phyloP scores from a whole-genome alignment of 2,888 invertebrate genomes.

The Dryococelus australis region DNA sequence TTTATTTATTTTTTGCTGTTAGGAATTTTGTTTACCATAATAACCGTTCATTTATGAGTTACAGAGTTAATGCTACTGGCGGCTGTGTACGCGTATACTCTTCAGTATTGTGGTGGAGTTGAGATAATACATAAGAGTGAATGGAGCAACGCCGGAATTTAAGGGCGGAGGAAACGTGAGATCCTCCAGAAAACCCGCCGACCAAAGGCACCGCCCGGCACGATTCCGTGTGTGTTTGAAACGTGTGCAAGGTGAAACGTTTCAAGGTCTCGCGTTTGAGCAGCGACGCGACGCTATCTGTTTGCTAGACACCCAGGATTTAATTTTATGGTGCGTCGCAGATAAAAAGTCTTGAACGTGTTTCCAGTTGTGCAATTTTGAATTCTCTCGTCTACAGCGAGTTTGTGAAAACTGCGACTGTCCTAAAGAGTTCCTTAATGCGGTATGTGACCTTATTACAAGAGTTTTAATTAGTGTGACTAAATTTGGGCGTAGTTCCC shows the following conservation, averaged over 20 bases:
- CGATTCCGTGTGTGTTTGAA: too few relatives aligned
- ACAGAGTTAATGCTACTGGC: too few relatives aligned
- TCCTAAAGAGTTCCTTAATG: not conserved
- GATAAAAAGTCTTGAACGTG: not conserved
- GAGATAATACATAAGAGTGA: too few relatives aligned
- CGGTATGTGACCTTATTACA: not conserved
- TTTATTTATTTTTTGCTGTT: too few relatives aligned
- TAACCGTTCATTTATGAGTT: too few relatives aligned
- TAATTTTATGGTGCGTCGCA: not conserved
- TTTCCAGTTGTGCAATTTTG: not conserved
- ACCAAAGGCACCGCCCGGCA: too few relatives aligned
- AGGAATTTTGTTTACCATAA: too few relatives aligned
- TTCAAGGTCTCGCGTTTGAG: not conserved
- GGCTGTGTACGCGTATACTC: too few relatives aligned
- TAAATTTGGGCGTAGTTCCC: not conserved
- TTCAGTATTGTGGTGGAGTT: too few relatives aligned
- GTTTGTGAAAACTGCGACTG: not conserved
- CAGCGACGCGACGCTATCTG: not conserved
- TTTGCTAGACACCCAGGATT: not conserved
- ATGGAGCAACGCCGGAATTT: too few relatives aligned
- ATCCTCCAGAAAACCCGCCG: too few relatives aligned
- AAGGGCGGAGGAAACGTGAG: too few relatives aligned
- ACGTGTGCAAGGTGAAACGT: not conserved
- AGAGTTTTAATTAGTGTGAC: not conserved
- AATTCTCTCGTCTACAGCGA: not conserved